Conservation (phyloP, 30 jellyfish, hydroid and myxozoan genomes). For the Hydractinia echinata region DNA sequence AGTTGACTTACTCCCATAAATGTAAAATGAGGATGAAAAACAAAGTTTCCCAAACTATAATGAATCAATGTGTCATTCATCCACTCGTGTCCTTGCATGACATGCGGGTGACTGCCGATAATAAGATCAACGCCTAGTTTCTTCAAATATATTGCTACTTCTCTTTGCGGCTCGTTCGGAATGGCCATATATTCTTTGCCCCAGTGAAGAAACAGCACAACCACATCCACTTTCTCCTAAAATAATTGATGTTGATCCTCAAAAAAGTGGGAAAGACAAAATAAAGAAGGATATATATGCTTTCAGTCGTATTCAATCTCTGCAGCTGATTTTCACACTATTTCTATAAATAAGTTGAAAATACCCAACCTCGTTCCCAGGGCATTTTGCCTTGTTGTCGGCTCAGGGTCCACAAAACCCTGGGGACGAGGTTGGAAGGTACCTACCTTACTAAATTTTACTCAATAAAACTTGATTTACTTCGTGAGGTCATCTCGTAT, state of each 20-base stretch:
- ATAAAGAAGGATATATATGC: too few relatives aligned
- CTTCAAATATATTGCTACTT: conserved; percentile 45
- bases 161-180: conserved; percentile 63
- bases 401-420: too few relatives aligned
- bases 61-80: conserved; percentile 39
- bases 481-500: too few relatives aligned
- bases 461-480: too few relatives aligned
- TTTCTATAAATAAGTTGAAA: too few relatives aligned
- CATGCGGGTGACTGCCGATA: conserved; percentile 90
- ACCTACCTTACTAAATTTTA: too few relatives aligned
- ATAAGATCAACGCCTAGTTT: conserved; percentile 62
- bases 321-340: too few relatives aligned
- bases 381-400: too few relatives aligned
- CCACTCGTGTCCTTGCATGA: conserved; percentile 78
- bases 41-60: conserved; percentile 66
- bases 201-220: conserved; percentile 74
- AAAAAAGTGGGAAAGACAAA: too few relatives aligned
- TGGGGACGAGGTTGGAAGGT: too few relatives aligned
- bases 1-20: conserved; percentile 41
- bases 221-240: conserved; percentile 48
- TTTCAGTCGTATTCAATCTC: too few relatives aligned
- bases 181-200: conserved; percentile 63
- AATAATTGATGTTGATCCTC: neutral
- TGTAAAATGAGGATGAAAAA: conserved; percentile 45
- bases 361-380: too few relatives aligned